Evolutionary conservation across 2,888 invertebrate species (phyloP).

Genomic region (Melangyna quadrimaculata): DNA sequence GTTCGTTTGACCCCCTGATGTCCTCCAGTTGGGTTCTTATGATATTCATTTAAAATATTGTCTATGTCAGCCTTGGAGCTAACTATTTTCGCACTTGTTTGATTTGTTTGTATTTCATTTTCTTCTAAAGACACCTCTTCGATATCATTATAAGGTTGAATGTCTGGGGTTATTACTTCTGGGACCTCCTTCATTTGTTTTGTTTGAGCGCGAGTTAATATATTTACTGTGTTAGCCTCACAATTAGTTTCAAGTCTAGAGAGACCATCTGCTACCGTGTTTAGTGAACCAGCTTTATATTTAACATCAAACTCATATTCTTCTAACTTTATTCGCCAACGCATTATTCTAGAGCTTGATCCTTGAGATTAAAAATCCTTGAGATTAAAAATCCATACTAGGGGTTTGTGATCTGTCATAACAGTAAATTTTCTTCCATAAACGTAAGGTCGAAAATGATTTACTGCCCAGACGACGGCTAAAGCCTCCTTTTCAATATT

Average conservation of each 20-base stretch:
- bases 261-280: neutral
- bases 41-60: neutral
- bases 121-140: neutral
- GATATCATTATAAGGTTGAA: neutral
- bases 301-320: neutral
- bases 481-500: neutral
- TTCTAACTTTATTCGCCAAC: too few relatives aligned
- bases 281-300: conserved; percentile 1
- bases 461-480: too few relatives aligned
- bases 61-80: neutral
- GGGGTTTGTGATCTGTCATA: conserved; percentile 6
- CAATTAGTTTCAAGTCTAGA: neutral
- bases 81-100: too few relatives aligned
- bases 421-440: conserved; percentile 25
- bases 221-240: neutral
- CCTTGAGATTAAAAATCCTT: too few relatives aligned
- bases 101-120: too few relatives aligned
- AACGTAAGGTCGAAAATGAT: conserved; percentile 4
- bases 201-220: neutral
- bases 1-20: neutral
- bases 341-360: neutral
- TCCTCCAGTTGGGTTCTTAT: neutral
- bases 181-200: neutral
- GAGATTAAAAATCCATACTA: conserved; percentile 11
- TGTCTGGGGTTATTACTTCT: neutral